A percentile compares a stretch with the other conserved stretches of the same genome.
These are phyloP conservation scores for Laupala kohalensis DNA, from an alignment of 1,140 invertebrate genomes.

Conservation along the genomic window DNA sequence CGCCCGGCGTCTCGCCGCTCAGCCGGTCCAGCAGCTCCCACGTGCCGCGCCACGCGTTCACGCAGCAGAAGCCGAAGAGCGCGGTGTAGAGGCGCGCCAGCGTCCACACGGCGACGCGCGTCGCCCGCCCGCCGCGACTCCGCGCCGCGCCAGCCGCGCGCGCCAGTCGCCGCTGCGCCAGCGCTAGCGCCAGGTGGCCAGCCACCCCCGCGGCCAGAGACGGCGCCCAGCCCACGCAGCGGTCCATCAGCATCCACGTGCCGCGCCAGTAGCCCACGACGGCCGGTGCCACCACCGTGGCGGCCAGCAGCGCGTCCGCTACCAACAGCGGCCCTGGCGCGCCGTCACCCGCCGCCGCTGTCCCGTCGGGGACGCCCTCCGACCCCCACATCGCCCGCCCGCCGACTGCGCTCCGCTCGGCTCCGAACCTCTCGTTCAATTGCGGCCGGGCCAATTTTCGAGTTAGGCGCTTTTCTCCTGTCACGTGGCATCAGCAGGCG, in stretches of 20 bases:
- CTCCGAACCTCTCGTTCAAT: too few relatives aligned
- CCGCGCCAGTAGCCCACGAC: slow-evolving; percentile 77
- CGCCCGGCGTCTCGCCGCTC: slow-evolving; percentile 41
- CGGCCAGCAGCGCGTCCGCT: slow-evolving; percentile 56
- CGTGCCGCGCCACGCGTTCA: slow-evolving; percentile 71
- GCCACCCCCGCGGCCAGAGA: slow-evolving; percentile 52
- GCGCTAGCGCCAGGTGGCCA: slow-evolving; percentile 50
- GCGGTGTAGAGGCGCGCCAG: slow-evolving; percentile 60
- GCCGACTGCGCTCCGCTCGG: too few relatives aligned
- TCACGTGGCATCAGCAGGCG: too few relatives aligned
- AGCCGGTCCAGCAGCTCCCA: slow-evolving; percentile 62
- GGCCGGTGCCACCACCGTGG: slow-evolving; percentile 55
- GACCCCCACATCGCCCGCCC: too few relatives aligned
- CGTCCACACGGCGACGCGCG: slow-evolving; percentile 48
- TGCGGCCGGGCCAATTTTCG: too few relatives aligned
- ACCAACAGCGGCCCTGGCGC: slow-evolving; percentile 42
- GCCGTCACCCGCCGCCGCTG: too few relatives aligned
- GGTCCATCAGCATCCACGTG: slow-evolving; percentile 65
- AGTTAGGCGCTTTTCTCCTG: too few relatives aligned
- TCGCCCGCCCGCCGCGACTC: slow-evolving; percentile 47
- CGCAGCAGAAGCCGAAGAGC: slow-evolving; percentile 59
- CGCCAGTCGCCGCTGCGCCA: slow-evolving; percentile 20
- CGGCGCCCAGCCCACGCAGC: slow-evolving; percentile 34
- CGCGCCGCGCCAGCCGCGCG: not conserved
- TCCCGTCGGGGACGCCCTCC: too few relatives aligned